phyloP scores from a whole-genome alignment of 2,113 vertebrate species.

The Arizona elegans region DNA sequence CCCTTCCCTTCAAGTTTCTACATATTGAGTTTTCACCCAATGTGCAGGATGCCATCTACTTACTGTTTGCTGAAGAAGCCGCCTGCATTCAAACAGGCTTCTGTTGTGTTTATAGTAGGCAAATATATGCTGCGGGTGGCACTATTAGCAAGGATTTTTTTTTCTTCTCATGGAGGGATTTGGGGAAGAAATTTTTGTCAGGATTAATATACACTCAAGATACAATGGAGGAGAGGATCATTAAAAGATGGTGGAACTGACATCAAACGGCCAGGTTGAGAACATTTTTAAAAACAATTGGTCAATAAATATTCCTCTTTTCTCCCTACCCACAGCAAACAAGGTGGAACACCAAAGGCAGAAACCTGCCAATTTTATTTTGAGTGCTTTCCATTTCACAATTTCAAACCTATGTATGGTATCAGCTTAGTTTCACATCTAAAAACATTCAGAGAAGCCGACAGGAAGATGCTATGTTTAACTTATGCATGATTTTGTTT shows the following conservation, averaged over 20 bases:
- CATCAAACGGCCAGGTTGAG: neutral
- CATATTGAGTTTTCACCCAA: neutral
- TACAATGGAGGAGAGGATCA: neutral
- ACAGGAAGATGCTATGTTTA: neutral
- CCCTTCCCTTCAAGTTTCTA: neutral
- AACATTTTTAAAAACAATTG: neutral
- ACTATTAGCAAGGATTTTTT: neutral
- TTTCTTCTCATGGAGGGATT: neutral
- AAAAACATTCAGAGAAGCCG: neutral
- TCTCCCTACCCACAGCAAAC: neutral
- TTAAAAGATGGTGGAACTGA: neutral
- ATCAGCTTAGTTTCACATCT: neutral
- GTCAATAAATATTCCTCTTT: neutral
- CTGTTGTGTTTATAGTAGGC: neutral
- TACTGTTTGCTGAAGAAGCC: neutral
- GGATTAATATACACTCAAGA: neutral
- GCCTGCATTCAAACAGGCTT: neutral
- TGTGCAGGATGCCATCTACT: neutral
- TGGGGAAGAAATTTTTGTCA: neutral
- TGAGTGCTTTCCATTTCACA: neutral
- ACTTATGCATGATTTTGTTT: neutral
- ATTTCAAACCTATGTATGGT: neutral
- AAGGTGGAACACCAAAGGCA: neutral
- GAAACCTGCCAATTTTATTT: neutral
- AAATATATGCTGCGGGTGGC: neutral